Evolutionary conservation across 2,797 vertebrate species (phyloP).

Genomic region (Apodemus agrarius): DNA sequence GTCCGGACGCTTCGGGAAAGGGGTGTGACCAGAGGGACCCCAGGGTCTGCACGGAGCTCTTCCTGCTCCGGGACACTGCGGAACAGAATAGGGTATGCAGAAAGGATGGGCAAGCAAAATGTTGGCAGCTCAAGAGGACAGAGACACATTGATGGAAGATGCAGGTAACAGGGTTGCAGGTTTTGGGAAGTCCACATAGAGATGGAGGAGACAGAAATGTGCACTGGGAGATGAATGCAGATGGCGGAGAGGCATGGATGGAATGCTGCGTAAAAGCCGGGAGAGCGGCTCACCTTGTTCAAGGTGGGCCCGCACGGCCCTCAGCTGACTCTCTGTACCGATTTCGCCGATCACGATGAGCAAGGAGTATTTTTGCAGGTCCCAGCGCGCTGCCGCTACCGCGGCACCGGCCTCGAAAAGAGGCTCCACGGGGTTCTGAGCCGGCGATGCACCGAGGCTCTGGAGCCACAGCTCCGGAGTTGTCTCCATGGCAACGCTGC

Average conservation of each 20-base stretch:
- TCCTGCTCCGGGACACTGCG: background rate
- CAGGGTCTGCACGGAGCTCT: background rate
- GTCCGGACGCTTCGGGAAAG: background rate
- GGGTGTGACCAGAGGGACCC: conserved; percentile 11
- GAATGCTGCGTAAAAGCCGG: conserved; percentile 23
- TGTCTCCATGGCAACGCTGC: conserved; percentile 94
- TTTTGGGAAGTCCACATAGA: conserved; percentile 44
- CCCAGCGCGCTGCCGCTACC: conserved; percentile 80
- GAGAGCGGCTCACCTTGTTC: conserved; percentile 89
- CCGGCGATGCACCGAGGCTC: conserved; percentile 74
- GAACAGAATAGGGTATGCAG: background rate
- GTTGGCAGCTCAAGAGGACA: background rate
- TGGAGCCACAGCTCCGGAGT: conserved; percentile 82
- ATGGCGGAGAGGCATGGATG: conserved; percentile 41
- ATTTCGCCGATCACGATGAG: conserved; percentile 94
- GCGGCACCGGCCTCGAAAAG: conserved; percentile 62
- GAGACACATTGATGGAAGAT: background rate
- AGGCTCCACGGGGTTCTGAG: conserved; percentile 86
- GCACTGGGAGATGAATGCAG: conserved; percentile 31
- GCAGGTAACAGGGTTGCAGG: conserved; percentile 15
- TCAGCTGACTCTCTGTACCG: conserved; percentile 89
- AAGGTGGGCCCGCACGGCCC: conserved; percentile 90
- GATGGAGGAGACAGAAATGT: conserved; percentile 42
- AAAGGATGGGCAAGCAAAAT: conserved; percentile 14
- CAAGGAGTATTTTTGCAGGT: conserved; percentile 87